These are phyloP conservation scores for Mesembrinibis cayennensis DNA, from an alignment of 2,113 vertebrate species.

Conservation along the genomic window DNA sequence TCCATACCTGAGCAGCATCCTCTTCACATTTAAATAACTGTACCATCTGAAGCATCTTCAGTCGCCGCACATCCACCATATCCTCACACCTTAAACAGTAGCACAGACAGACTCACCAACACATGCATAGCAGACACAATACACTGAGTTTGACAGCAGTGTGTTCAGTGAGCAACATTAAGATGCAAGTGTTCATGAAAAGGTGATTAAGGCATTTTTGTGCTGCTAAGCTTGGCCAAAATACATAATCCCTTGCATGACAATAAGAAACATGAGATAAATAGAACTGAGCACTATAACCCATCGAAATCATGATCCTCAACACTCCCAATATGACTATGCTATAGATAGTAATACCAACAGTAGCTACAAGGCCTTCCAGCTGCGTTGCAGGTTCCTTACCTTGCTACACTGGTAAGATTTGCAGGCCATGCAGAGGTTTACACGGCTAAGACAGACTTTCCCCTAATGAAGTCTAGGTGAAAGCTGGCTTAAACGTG, in stretches of 20 bases:
- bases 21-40: conserved; percentile 99
- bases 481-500: neutral
- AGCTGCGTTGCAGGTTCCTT: neutral
- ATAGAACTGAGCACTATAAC: neutral
- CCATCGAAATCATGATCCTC: neutral
- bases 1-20: conserved; percentile 87
- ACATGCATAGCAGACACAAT: neutral
- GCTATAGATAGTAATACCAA: neutral
- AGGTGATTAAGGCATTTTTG: neutral
- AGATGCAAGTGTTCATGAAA: neutral
- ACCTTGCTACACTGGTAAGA: neutral
- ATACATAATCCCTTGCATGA: neutral
- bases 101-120: neutral
- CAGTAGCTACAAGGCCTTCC: neutral
- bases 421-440: neutral
- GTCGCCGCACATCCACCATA: conserved; percentile 90
- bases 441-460: neutral
- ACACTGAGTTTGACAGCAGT: neutral
- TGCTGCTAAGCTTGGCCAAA: neutral
- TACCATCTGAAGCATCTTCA: conserved; percentile 99
- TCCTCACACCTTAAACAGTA: conserved; percentile 83
- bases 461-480: neutral
- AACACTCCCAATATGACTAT: neutral
- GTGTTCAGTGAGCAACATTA: neutral
- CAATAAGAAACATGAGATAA: neutral